These are phyloP conservation scores for Hiodon alosoides DNA, from an alignment of 2,113 vertebrate genomes.

Conservation along the genomic window DNA sequence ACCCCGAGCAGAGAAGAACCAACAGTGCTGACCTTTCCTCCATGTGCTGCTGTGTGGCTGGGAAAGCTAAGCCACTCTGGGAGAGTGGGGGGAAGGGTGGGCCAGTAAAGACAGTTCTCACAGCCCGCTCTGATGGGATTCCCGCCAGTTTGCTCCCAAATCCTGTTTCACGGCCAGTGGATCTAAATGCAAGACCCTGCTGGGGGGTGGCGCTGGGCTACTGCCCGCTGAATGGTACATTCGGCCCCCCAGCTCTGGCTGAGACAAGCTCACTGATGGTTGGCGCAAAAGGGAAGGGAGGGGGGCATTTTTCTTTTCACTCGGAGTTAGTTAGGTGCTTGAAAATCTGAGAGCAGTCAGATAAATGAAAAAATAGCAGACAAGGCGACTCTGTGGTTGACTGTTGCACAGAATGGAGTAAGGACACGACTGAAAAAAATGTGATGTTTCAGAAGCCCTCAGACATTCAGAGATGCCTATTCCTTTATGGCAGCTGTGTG, in stretches of 20 bases:
- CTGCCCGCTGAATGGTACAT: neutral
- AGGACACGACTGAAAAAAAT: neutral
- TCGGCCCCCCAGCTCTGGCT: slow-evolving; percentile 1
- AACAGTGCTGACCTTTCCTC: neutral
- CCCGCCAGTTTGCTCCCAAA: slow-evolving; percentile 45
- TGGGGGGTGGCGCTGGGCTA: slow-evolving; percentile 16
- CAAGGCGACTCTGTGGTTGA: neutral
- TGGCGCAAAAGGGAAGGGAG: slow-evolving; percentile 10
- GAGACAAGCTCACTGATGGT: slow-evolving; percentile 11
- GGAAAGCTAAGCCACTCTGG: neutral
- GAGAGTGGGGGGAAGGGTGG: slow-evolving; percentile 4
- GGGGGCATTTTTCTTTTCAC: slow-evolving; percentile 7
- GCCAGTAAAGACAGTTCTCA: slow-evolving; percentile 27
- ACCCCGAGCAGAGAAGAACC: neutral
- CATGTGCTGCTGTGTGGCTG: neutral
- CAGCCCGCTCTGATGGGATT: slow-evolving; percentile 37
- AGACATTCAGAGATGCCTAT: neutral
- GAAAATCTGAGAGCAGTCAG: slow-evolving; percentile 1
- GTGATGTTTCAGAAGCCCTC: neutral
- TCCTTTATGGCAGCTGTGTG: neutral
- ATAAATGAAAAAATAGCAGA: neutral
- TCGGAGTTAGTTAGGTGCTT: slow-evolving; percentile 9
- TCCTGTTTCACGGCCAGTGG: slow-evolving; percentile 51
- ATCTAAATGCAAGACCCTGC: slow-evolving; percentile 37
- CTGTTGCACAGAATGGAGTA: neutral